Percentiles rank a stretch among this genome's conserved stretches.
These are phyloP conservation scores for Myotis brandtii DNA, from an alignment of 2,113 vertebrate species.

Conservation along the genomic window DNA sequence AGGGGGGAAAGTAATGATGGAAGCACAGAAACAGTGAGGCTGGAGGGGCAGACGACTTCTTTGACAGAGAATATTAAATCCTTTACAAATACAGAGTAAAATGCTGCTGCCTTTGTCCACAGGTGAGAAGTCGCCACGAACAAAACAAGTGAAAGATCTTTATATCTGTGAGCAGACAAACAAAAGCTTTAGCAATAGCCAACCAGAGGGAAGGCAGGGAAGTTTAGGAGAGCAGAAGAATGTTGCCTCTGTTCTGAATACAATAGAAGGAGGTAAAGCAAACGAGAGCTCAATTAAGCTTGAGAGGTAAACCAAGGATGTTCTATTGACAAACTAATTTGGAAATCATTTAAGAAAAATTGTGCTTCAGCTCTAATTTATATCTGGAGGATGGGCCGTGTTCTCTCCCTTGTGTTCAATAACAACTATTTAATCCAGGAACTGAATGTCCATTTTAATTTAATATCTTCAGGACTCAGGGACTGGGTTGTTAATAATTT, in stretches of 20 bases:
- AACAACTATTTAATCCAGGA: conserved; percentile 58
- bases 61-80: not conserved
- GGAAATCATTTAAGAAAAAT: conserved; percentile 50
- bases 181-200: not conserved
- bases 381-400: not conserved
- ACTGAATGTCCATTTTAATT: conserved; percentile 65
- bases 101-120: not conserved
- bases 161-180: not conserved
- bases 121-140: not conserved
- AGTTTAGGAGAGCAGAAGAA: not conserved
- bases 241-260: not conserved
- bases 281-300: not conserved
- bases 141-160: not conserved
- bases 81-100: not conserved
- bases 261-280: not conserved
- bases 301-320: not conserved
- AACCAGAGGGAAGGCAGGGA: not conserved
- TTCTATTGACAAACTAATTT: conserved; percentile 56
- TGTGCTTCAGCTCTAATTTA: conserved; percentile 23
- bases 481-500: conserved; percentile 80
- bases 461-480: conserved; percentile 63
- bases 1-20: not conserved
- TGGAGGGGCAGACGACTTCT: not conserved
- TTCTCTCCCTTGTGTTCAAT: conserved; percentile 45
- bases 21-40: not conserved